Base-by-base conservation (phyloP, 2,113 vertebrate genomes). In the Oreochromis spilurus region DNA sequence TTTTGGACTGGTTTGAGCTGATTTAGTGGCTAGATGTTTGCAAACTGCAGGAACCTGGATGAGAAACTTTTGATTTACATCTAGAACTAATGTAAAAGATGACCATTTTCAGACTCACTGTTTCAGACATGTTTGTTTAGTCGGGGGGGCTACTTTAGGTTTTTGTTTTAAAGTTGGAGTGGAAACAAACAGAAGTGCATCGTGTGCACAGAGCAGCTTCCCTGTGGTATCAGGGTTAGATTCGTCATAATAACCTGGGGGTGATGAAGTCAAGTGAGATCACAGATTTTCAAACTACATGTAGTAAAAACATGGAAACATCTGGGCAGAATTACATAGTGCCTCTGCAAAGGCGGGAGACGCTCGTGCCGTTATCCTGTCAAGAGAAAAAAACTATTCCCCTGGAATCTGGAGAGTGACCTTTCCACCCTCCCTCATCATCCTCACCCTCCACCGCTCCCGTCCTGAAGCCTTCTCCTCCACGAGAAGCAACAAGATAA, bases 401-500 rank as follows among this genome's bases (percentile, higher is more conserved):
- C 19, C 31, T 38, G 70, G 52, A 24, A 62, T 62, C 67, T 65
- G 43, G 7, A 75, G 36, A 29, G 40, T 40, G 52, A 55, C 78
- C 78, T 45, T 29, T 50, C 14, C 16, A 9, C 70, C 53, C 57
- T 48, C 24, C 40, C 67, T 75, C 40, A 10, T 45, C 40, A 17
- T 72, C 67, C 40, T 72, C 40, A 72, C 40, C 3, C 67, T 75
- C 24, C 0, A 4, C 14, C 10, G 8, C 40, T 19, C 40, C 24
- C 9, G 36, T 84, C 60, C 34, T 48, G 40, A 75, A 75, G 40
- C 67, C 4, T 70, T n/a, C 24, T 31, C 17, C 75, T 87, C 80
- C 83, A 78, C 24, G 16, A 83, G 83, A 58, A 82, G 38, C 82
- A 89, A 91, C 83, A 81, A 87, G 85, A 90, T 93, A 94, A 92